phyloP scores from a whole-genome alignment of 35 echinoderm and acorn worm species.

The Acanthaster planci region DNA sequence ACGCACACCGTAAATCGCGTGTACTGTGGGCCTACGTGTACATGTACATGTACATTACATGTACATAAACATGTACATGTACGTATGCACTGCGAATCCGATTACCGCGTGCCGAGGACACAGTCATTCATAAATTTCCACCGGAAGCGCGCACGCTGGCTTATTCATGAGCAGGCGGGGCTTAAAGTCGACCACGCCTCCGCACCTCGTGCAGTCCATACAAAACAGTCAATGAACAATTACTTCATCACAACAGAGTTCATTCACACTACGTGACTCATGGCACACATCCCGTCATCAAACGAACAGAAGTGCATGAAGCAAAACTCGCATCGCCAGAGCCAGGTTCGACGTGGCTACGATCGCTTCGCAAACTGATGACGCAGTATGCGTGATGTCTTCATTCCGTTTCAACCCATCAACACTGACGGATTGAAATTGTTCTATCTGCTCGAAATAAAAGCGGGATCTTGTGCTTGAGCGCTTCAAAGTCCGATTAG shows the following conservation, averaged over 20 bases:
- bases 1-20: too few relatives aligned
- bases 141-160: constrained; percentile 8
- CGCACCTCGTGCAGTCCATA: too few relatives aligned
- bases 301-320: constrained; percentile 7
- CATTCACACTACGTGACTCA: constrained; percentile 31
- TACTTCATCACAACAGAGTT: constrained; percentile 12
- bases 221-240: constrained; percentile 25
- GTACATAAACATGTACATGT: background rate
- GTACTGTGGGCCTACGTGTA: too few relatives aligned
- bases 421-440: background rate
- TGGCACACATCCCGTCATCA: constrained; percentile 1
- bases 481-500: constrained; percentile 8
- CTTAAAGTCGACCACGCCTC: background rate
- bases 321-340: background rate
- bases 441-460: background rate
- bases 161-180: constrained; percentile 14
- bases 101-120: background rate
- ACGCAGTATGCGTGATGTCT: constrained; percentile 23
- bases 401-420: constrained; percentile 11
- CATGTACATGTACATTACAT: background rate
- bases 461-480: background rate
- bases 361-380: background rate
- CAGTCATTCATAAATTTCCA: constrained; percentile 30
- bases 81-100: background rate
- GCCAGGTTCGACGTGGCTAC: too few relatives aligned